A percentile compares a stretch with the other conserved stretches of the same genome.
Evolutionary conservation across 92 coral and sea anemone genomes (phyloP).

Genomic region (Isaurus tuberculatus): DNA sequence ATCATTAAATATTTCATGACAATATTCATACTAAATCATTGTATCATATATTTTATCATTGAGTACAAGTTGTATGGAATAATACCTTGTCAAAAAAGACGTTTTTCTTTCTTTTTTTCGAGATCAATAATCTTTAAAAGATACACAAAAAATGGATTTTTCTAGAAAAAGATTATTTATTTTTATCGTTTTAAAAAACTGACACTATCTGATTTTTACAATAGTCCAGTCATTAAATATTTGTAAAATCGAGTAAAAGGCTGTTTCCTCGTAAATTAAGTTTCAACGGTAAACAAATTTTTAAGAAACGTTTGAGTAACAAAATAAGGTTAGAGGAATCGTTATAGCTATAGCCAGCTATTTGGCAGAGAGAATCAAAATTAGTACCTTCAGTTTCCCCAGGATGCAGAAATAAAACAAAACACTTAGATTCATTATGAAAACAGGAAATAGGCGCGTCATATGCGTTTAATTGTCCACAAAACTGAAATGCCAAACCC

Average conservation of each 20-base stretch:
- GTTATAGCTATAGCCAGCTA: not conserved
- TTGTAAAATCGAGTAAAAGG: not conserved
- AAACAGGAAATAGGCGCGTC: conserved; percentile 52
- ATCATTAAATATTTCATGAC: conserved; percentile 12
- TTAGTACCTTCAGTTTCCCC: not conserved
- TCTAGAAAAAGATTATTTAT: not conserved
- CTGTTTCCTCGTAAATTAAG: not conserved
- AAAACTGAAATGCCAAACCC: conserved; percentile 31
- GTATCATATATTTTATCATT: not conserved
- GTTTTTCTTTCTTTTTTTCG: not conserved
- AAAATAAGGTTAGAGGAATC: not conserved
- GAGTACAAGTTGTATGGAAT: not conserved
- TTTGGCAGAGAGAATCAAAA: not conserved
- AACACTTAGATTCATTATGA: conserved; percentile 6
- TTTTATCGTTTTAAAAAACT: not conserved
- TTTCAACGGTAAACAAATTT: not conserved
- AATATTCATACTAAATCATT: conserved; percentile 9
- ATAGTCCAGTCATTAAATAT: conserved; percentile 22
- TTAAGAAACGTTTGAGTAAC: not conserved
- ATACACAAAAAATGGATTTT: not conserved
- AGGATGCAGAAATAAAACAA: conserved; percentile 6
- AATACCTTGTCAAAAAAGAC: not conserved
- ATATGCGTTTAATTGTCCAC: conserved; percentile 10
- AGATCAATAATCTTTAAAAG: not conserved
- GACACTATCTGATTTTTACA: not conserved